phyloP scores from a whole-genome alignment of 2,113 vertebrate genomes.

The Cynopterus brachyotis region DNA sequence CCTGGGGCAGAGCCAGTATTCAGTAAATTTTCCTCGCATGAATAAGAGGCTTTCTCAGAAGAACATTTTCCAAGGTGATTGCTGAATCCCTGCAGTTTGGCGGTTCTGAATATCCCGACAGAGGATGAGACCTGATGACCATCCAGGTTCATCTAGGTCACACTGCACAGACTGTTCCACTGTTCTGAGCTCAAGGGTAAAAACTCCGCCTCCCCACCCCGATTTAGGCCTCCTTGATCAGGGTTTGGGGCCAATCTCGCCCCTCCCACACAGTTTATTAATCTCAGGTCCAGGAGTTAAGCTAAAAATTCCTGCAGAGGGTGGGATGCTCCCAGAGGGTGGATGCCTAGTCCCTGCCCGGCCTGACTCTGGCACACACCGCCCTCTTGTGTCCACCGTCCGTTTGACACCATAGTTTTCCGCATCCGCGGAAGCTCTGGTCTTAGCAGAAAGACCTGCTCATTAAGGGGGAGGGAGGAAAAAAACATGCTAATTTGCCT shows the following conservation, averaged over 20 bases:
- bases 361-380: neutral
- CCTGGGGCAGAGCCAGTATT: accelerated
- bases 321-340: neutral
- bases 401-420: neutral
- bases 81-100: neutral
- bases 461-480: neutral
- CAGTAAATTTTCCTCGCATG: neutral
- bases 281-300: neutral
- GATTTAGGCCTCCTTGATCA: neutral
- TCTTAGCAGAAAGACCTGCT: neutral
- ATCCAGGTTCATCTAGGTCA: too few species aligned
- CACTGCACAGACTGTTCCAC: neutral
- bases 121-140: neutral
- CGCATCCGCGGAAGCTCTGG: accelerated
- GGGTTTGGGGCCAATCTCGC: neutral
- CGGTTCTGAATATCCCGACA: neutral
- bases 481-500: accelerated
- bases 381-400: constrained; percentile 52
- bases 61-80: neutral
- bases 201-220: neutral
- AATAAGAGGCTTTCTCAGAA: neutral
- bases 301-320: neutral
- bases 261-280: neutral
- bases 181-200: neutral
- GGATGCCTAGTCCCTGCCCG: accelerated